phyloP scores from a whole-genome alignment of 2,888 invertebrate species.

The Plagodis dolabraria region DNA sequence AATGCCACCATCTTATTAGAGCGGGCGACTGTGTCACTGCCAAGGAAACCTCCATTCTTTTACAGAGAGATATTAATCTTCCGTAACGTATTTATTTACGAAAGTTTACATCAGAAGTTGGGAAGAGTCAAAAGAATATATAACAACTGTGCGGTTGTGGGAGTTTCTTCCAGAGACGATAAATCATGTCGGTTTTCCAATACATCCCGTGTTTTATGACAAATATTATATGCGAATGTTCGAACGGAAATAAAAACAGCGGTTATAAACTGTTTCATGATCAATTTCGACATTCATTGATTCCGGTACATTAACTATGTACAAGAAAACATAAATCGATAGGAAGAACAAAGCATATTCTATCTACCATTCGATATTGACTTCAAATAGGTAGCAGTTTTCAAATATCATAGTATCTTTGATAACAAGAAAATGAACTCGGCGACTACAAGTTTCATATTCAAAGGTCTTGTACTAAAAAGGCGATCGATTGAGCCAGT shows the following conservation, averaged over 20 bases:
- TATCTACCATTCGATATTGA: too few relatives aligned
- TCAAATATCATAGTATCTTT: too few relatives aligned
- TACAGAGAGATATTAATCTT: slow-evolving; percentile 38
- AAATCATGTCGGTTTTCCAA: slow-evolving; percentile 22
- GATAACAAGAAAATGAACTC: too few relatives aligned
- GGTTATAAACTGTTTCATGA: slow-evolving; percentile 23
- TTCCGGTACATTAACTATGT: slow-evolving; percentile 9
- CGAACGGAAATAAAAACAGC: slow-evolving; percentile 12
- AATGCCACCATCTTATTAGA: slow-evolving; percentile 45
- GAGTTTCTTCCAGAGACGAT: slow-evolving; percentile 13
- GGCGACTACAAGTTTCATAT: neutral
- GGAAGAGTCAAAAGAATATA: slow-evolving; percentile 17
- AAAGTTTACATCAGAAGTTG: slow-evolving; percentile 27
- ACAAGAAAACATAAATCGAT: neutral
- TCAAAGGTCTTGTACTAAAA: slow-evolving; percentile 7
- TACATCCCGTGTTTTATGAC: slow-evolving; percentile 25
- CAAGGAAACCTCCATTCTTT: slow-evolving; percentile 43
- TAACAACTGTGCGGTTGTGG: slow-evolving; percentile 7
- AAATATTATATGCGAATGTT: slow-evolving; percentile 12
- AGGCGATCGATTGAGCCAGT: slow-evolving; percentile 30
- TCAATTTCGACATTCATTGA: slow-evolving; percentile 15
- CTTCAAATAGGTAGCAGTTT: too few relatives aligned
- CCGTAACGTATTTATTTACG: slow-evolving; percentile 30
- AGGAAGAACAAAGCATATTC: too few relatives aligned
- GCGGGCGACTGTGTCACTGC: slow-evolving; percentile 46